phyloP scores from a whole-genome alignment of 2,113 vertebrate species.

The Stegostoma tigrinum region DNA sequence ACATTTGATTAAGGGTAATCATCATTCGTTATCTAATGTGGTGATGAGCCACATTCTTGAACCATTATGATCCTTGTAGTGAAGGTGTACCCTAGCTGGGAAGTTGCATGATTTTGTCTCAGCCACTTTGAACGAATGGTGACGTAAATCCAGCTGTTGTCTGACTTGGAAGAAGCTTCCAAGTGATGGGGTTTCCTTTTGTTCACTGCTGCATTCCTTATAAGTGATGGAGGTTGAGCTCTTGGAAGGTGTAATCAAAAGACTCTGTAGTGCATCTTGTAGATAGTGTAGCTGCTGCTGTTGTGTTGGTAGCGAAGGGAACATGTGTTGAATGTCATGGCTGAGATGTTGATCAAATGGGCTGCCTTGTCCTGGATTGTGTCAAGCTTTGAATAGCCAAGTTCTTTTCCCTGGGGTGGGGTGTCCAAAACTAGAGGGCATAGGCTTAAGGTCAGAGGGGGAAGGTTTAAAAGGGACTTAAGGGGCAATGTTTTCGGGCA shows the following conservation, averaged over 20 bases:
- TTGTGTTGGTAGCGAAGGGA: background rate
- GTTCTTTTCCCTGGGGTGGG: no score
- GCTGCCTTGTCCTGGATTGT: background rate
- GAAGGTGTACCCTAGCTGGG: background rate
- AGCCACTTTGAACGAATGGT: no score
- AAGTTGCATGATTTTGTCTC: no score
- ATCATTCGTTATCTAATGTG: background rate
- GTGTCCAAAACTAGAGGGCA: no score
- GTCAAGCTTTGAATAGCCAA: background rate
- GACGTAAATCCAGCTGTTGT: no score
- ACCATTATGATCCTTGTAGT: background rate
- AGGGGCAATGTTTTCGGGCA: no score
- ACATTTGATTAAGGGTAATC: background rate
- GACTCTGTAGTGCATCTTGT: background rate
- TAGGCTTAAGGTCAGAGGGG: no score
- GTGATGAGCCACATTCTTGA: background rate
- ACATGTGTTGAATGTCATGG: background rate
- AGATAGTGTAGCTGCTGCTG: background rate
- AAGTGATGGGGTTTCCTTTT: no score
- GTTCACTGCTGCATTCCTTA: background rate
- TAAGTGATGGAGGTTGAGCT: background rate
- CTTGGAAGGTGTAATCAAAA: background rate
- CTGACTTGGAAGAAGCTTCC: no score
- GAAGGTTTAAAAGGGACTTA: no score
- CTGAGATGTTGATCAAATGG: background rate